A percentile compares a stretch with the other conserved stretches of the same genome.
phyloP scores from a whole-genome alignment of 2,888 invertebrate species.

The Lasioglossum villosulum region DNA sequence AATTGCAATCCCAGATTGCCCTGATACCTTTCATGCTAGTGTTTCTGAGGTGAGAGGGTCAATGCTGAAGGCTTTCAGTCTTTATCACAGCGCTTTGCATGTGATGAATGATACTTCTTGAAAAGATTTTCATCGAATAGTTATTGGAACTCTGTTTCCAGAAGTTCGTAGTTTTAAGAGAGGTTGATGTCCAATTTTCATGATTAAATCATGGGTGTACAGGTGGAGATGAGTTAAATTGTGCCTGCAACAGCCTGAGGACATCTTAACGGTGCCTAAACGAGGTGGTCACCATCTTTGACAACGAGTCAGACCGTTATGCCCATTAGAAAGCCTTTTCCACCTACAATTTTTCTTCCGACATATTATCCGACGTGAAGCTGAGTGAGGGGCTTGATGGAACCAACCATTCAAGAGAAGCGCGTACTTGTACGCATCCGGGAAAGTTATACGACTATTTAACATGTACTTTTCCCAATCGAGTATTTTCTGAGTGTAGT shows the following conservation, averaged over 20 bases:
- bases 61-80: not conserved
- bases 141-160: not conserved
- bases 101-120: not conserved
- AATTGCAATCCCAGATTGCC: not conserved
- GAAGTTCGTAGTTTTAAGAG: not conserved
- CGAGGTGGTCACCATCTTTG: conserved; percentile 16
- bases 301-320: conserved; percentile 4
- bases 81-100: not conserved
- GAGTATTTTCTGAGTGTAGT: not conserved
- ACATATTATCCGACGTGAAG: not conserved
- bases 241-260: not conserved
- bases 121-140: not conserved
- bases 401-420: not conserved
- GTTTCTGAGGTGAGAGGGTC: not conserved
- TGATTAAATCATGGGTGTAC: not conserved
- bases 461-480: not conserved
- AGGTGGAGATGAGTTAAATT: not conserved
- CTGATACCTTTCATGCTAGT: not conserved
- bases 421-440: not conserved
- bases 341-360: not conserved
- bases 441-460: not conserved
- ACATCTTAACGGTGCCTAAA: conserved; percentile 16
- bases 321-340: conserved; percentile 27
- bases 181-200: not conserved
- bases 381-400: not conserved